Evolutionary conservation across 2,113 vertebrate genomes (phyloP), one percentile per base, ranked within the genome.

Genomic region (Thryonomys swinderianus): DNA sequence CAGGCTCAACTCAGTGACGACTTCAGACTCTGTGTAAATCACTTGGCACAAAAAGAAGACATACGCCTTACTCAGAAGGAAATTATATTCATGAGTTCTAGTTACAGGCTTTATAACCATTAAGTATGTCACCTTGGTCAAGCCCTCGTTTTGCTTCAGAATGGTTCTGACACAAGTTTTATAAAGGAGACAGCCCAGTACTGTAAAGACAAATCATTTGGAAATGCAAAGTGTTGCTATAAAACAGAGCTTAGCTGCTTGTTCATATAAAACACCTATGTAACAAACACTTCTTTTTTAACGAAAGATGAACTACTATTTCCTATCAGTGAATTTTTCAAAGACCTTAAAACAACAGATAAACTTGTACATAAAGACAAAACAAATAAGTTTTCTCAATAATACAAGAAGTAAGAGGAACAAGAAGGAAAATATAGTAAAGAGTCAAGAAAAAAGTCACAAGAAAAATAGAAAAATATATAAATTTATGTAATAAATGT

Each of bases 321-420:
- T 95, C 32, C 74, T 78, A 53, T 66, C 45, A 88, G 59, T 86
- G 45, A 78, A 59, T 89, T 87, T 93, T 85, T 96, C 42, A 91
- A 69, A 95, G 64, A 86, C 57, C 55, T 91, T 94, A 90, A 91
- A 92, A 74, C 40, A 87, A 87, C 25, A 90, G 71, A 79, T 30
- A 86, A 93, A 86, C 81, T 73, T 14, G 13, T 55, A 64, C n/a
- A 13, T 34, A 62, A 94, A 94, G 48, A 30, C 71, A 92, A 81
- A 78, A 40, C 59, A 78, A 64, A 78, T 32, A 69, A 86, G 30
- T 6, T 69, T 94, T 61, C 89, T 93, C 51, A 84, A 64, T 80
- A 94, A 91, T 62, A 79, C 10, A 92, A 91, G 37, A 85, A 5
- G 9, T 73, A 53, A 89, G 42, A 80, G 1, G 40, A 59, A 53